Conservation (phyloP, 2,113 vertebrate species). For the Nesoenas mayeri region DNA sequence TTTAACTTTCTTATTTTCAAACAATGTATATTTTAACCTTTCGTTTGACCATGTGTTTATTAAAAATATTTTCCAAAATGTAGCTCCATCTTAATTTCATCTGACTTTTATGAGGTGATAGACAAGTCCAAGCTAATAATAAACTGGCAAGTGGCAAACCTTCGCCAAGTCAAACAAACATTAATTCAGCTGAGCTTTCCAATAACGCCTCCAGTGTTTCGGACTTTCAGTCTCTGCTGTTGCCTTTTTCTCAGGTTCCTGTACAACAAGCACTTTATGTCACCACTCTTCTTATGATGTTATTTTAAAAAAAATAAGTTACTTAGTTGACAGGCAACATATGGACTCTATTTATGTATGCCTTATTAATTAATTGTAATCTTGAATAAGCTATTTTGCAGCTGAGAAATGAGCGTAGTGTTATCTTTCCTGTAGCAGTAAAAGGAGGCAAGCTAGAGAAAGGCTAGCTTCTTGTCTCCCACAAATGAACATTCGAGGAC, state of each 20-base stretch:
- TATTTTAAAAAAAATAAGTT: background rate
- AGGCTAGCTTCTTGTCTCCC: background rate
- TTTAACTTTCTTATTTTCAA: background rate
- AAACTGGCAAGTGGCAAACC: background rate
- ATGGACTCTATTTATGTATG: background rate
- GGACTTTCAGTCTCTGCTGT: background rate
- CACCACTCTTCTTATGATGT: background rate
- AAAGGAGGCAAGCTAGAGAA: background rate
- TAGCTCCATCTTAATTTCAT: background rate
- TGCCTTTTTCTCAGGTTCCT: background rate
- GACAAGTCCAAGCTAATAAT: background rate
- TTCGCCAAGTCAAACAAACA: background rate
- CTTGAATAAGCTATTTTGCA: background rate
- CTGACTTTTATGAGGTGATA: background rate
- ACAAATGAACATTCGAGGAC: background rate
- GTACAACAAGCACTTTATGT: background rate
- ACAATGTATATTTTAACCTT: background rate
- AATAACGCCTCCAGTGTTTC: background rate
- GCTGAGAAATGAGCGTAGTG: accelerated
- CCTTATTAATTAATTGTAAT: background rate
- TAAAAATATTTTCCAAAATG: background rate
- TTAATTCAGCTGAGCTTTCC: background rate
- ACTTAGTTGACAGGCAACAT: background rate
- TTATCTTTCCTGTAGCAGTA: background rate
- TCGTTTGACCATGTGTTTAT: background rate